Evolutionary conservation across 2,797 vertebrate species (phyloP).

Genomic region (Myotis findleyi): DNA sequence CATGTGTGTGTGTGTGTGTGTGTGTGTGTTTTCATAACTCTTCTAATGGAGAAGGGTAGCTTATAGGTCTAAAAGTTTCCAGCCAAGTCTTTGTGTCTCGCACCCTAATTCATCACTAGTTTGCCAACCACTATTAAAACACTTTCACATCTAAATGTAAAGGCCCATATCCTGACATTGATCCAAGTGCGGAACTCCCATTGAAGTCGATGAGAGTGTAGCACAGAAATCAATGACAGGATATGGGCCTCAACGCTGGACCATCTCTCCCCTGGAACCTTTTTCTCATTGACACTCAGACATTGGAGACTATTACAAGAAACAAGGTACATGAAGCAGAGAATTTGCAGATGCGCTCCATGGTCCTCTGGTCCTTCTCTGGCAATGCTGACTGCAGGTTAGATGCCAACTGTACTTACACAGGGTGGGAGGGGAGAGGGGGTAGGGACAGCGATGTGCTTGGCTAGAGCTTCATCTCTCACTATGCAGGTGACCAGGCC

Average conservation of each 20-base stretch:
- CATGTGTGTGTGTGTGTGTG: no score
- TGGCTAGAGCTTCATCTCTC: slow-evolving; percentile 53
- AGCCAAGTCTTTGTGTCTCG: slow-evolving; percentile 77
- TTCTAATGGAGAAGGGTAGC: slow-evolving; percentile 42
- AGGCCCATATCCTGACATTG: slow-evolving; percentile 85
- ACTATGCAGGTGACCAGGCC: slow-evolving; percentile 47
- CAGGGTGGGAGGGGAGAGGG: neutral
- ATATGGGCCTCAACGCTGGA: slow-evolving; percentile 80
- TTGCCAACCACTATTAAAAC: slow-evolving; percentile 84
- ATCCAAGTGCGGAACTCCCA: slow-evolving; percentile 82
- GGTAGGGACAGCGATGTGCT: neutral
- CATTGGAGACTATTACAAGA: slow-evolving; percentile 76
- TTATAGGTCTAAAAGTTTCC: slow-evolving; percentile 66
- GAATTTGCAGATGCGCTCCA: neutral
- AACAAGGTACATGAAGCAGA: slow-evolving; percentile 53
- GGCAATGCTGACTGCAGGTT: neutral
- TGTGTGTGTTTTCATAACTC: neutral
- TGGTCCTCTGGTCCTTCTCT: neutral
- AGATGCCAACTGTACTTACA: neutral
- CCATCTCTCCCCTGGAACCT: slow-evolving; percentile 74
- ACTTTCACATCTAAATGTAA: slow-evolving; percentile 82
- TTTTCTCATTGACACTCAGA: slow-evolving; percentile 76
- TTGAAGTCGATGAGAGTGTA: slow-evolving; percentile 82
- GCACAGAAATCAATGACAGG: slow-evolving; percentile 84
- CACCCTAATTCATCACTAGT: slow-evolving; percentile 80